These are phyloP conservation scores for Triplophysa dalaica DNA, from an alignment of 2,113 vertebrate genomes.

Conservation along the genomic window DNA sequence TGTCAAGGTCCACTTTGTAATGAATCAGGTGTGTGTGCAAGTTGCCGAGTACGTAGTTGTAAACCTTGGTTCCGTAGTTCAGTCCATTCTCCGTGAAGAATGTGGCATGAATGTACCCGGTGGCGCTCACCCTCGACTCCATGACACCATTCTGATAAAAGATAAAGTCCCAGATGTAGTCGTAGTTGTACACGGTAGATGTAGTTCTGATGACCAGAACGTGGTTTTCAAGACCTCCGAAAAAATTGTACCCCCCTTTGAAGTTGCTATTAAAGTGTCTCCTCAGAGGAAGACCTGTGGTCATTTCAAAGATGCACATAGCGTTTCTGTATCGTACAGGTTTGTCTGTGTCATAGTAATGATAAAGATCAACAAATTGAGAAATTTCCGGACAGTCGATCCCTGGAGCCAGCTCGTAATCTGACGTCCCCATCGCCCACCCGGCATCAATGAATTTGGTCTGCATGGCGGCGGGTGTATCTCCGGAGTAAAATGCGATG, in stretches of 20 bases:
- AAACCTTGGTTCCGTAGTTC: constrained; percentile 80
- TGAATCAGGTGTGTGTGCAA: constrained; percentile 88
- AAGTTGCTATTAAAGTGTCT: constrained; percentile 85
- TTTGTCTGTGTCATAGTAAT: constrained; percentile 80
- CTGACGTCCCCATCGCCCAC: constrained; percentile 83
- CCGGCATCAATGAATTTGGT: constrained; percentile 87
- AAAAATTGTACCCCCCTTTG: constrained; percentile 82
- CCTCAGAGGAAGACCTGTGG: constrained; percentile 79
- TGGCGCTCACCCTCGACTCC: constrained; percentile 86
- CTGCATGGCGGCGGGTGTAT: constrained; percentile 86
- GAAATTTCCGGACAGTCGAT: constrained; percentile 86
- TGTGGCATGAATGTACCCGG: constrained; percentile 85
- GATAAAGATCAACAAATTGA: constrained; percentile 80
- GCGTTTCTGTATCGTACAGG: constrained; percentile 74
- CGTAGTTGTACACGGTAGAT: constrained; percentile 92
- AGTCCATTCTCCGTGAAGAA: constrained; percentile 84
- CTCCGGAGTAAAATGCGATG: constrained; percentile 83
- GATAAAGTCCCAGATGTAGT: constrained; percentile 93
- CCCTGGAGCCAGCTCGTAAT: constrained; percentile 81
- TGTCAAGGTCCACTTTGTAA: constrained; percentile 90
- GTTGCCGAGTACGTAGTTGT: constrained; percentile 86
- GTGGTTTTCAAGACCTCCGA: constrained; percentile 78
- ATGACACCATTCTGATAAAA: constrained; percentile 89
- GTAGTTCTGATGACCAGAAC: constrained; percentile 85
- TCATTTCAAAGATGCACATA: constrained; percentile 89